Evolutionary conservation across 2,113 vertebrate species (phyloP).

Genomic region (Chionis minor): DNA sequence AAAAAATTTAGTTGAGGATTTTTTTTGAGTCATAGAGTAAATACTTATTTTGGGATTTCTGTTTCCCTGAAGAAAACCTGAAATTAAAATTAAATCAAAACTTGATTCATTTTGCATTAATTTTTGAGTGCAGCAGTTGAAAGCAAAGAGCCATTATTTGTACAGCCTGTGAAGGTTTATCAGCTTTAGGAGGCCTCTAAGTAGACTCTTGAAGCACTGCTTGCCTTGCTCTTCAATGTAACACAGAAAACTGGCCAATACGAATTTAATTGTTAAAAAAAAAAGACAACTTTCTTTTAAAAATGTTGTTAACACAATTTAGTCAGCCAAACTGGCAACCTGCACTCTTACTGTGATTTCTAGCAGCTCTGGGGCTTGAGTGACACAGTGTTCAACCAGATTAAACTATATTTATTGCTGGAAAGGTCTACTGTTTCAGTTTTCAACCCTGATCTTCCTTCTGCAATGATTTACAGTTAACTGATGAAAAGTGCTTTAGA

Average conservation of each 20-base stretch:
- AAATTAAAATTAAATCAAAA: background rate
- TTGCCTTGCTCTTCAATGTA: background rate
- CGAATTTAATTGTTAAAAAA: background rate
- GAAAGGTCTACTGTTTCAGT: background rate
- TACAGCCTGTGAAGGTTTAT: background rate
- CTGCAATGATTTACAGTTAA: background rate
- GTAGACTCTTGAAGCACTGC: background rate
- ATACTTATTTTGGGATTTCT: background rate
- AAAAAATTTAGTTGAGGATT: background rate
- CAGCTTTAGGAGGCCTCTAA: background rate
- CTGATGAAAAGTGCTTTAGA: background rate
- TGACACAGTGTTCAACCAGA: background rate
- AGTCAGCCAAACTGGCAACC: background rate
- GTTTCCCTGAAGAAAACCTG: background rate
- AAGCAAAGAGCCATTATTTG: background rate
- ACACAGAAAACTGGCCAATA: background rate
- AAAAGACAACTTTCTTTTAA: background rate
- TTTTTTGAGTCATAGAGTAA: background rate
- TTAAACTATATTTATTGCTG: background rate
- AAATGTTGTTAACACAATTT: background rate
- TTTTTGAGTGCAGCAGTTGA: background rate
- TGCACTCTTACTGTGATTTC: background rate
- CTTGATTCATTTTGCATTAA: background rate
- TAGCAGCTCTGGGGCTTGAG: background rate
- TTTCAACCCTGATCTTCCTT: background rate